Percentiles rank a stretch among this genome's conserved stretches.
Conservation (phyloP, 1,140 invertebrate genomes). For the Drosophila bocki region DNA sequence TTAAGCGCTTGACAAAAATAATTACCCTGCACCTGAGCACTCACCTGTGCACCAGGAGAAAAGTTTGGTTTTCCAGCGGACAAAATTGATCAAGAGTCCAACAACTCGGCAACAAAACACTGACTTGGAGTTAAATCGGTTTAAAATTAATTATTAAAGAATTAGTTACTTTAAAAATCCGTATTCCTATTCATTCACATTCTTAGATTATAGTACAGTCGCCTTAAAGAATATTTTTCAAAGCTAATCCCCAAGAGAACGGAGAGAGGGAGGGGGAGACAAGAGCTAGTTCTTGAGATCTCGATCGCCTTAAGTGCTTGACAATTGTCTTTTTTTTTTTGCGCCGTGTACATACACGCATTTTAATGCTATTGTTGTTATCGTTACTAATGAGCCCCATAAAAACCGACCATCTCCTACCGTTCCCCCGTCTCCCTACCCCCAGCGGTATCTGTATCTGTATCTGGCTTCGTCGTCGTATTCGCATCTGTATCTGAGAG, state of each 20-base stretch:
- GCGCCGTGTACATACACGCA: conserved; percentile 51
- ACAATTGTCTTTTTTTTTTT: conserved; percentile 15
- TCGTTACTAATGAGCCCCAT: conserved; percentile 70
- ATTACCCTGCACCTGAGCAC: conserved; percentile 68
- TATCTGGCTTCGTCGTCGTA: background rate
- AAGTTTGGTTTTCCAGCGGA: background rate
- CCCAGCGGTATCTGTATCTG: background rate
- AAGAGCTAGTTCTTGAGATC: background rate
- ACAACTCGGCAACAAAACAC: too few species aligned
- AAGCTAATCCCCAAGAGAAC: background rate
- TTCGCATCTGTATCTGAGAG: background rate
- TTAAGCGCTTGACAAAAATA: conserved; percentile 78
- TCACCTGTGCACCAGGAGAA: conserved; percentile 27
- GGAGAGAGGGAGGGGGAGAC: too few species aligned
- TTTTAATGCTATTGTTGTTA: conserved; percentile 66
- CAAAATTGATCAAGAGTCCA: too few species aligned
- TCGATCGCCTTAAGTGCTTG: background rate
- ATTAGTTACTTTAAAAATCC: background rate
- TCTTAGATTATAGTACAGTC: background rate
- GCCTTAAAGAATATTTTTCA: background rate
- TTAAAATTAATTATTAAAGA: too few species aligned
- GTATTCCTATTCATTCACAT: background rate
- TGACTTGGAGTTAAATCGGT: too few species aligned
- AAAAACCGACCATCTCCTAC: conserved; percentile 46
- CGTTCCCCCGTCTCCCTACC: background rate